Conservation (phyloP, 2,888 invertebrate genomes). For the Glaucopsyche alexis region DNA sequence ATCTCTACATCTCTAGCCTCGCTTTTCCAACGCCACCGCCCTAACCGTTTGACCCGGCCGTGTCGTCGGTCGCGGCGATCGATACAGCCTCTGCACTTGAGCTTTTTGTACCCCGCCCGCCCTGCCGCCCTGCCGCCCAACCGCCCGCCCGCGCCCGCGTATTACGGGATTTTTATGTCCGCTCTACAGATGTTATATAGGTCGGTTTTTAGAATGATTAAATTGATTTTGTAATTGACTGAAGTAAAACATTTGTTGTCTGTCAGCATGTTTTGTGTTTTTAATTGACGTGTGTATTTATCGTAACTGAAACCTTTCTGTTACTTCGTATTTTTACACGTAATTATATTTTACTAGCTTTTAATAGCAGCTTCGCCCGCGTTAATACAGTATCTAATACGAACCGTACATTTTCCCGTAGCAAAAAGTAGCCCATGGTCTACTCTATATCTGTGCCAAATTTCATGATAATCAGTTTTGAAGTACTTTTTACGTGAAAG, state of each 20-base stretch:
- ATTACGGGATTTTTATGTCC: constrained; percentile 67
- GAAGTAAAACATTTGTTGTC: not conserved
- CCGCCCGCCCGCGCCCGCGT: constrained; percentile 46
- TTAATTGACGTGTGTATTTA: too few relatives aligned
- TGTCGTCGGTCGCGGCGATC: constrained; percentile 73
- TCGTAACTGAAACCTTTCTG: too few relatives aligned
- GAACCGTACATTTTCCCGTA: too few relatives aligned
- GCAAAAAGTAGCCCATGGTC: too few relatives aligned
- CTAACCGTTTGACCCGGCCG: constrained; percentile 69
- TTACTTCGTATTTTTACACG: too few relatives aligned
- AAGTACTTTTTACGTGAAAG: too few relatives aligned
- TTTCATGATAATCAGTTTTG: too few relatives aligned
- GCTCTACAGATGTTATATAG: constrained; percentile 38
- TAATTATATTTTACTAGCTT: too few relatives aligned
- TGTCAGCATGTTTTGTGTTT: too few relatives aligned
- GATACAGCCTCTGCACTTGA: constrained; percentile 79
- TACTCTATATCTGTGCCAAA: too few relatives aligned
- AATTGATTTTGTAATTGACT: not conserved
- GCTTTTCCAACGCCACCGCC: constrained; percentile 39
- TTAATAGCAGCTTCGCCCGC: too few relatives aligned
- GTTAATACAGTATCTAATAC: too few relatives aligned
- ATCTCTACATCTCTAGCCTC: constrained; percentile 30
- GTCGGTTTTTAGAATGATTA: constrained; percentile 25
- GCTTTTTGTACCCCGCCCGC: constrained; percentile 61
- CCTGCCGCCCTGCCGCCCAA: constrained; percentile 39